These are phyloP conservation scores for Pristionchus japonicus DNA, from an alignment of 2,888 invertebrate species.

Conservation along the genomic window DNA sequence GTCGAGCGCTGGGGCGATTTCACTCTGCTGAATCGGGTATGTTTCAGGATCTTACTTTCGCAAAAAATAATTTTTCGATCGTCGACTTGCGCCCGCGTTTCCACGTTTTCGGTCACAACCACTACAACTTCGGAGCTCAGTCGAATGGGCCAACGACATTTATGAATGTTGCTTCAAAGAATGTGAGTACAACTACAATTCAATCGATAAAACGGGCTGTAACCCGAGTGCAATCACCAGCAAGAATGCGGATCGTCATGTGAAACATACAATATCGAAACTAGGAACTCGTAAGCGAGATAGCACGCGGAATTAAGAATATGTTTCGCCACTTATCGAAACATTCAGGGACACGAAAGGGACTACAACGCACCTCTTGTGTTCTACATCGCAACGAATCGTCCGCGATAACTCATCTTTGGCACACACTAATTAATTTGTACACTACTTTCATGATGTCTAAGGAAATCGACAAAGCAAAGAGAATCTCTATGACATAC, in stretches of 20 bases:
- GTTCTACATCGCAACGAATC: slow-evolving; percentile 18
- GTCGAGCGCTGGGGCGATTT: slow-evolving; percentile 42
- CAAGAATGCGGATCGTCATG: background rate
- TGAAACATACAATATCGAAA: background rate
- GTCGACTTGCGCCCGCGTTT: slow-evolving; percentile 85
- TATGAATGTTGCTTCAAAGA: slow-evolving; percentile 81
- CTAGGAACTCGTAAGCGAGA: background rate
- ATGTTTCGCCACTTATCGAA: background rate
- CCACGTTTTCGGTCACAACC: slow-evolving; percentile 89
- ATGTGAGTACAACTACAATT: background rate
- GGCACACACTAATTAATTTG: background rate
- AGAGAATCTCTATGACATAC: too few species aligned
- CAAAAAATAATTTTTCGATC: slow-evolving; percentile 79
- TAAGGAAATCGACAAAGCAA: background rate
- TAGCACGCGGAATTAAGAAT: background rate
- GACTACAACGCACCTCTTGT: slow-evolving; percentile 1
- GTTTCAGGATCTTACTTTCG: slow-evolving; percentile 16
- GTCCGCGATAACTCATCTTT: background rate
- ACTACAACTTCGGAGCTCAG: slow-evolving; percentile 81
- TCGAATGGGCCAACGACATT: slow-evolving; percentile 81
- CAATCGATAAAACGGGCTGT: background rate
- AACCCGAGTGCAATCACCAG: background rate
- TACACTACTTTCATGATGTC: background rate
- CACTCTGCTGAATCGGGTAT: background rate
- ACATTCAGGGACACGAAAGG: background rate